phyloP scores from a whole-genome alignment of 1,140 invertebrate species.

The Drosophila paulistorum region DNA sequence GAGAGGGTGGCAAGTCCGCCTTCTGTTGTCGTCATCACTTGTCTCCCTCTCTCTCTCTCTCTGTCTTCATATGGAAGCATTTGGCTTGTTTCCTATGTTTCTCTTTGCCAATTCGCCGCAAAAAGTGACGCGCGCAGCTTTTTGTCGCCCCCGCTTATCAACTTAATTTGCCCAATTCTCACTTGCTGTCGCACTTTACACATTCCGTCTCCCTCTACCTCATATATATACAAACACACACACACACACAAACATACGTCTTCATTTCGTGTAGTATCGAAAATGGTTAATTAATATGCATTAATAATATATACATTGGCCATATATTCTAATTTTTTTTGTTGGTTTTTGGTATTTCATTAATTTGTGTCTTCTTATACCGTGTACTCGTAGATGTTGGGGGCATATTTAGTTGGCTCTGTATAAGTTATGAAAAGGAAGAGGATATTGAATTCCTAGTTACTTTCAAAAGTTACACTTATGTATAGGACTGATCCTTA shows the following conservation, averaged over 20 bases:
- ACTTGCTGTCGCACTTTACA: neutral
- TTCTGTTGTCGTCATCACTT: constrained; percentile 32
- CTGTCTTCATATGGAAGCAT: neutral
- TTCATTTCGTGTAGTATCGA: constrained; percentile 12
- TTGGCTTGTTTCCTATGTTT: neutral
- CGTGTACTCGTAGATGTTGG: neutral
- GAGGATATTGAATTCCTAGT: too few species aligned
- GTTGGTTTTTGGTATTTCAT: constrained; percentile 38
- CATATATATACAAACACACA: neutral
- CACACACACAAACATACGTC: neutral
- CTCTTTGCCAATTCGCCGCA: constrained; percentile 61
- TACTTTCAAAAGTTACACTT: too few species aligned
- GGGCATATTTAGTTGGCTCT: neutral
- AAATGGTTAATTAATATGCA: constrained; percentile 49
- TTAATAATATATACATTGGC: constrained; percentile 30
- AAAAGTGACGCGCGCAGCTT: constrained; percentile 64
- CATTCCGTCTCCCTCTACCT: neutral
- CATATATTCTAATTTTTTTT: constrained; percentile 18
- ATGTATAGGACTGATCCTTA: too few species aligned
- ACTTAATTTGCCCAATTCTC: constrained; percentile 34
- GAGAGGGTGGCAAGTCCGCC: neutral
- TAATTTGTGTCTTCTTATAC: constrained; percentile 39
- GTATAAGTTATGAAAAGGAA: too few species aligned
- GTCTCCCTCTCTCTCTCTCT: neutral
- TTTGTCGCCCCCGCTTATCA: constrained; percentile 47